phyloP scores from a whole-genome alignment of 2,113 vertebrate genomes.

The Lonchura striata region DNA sequence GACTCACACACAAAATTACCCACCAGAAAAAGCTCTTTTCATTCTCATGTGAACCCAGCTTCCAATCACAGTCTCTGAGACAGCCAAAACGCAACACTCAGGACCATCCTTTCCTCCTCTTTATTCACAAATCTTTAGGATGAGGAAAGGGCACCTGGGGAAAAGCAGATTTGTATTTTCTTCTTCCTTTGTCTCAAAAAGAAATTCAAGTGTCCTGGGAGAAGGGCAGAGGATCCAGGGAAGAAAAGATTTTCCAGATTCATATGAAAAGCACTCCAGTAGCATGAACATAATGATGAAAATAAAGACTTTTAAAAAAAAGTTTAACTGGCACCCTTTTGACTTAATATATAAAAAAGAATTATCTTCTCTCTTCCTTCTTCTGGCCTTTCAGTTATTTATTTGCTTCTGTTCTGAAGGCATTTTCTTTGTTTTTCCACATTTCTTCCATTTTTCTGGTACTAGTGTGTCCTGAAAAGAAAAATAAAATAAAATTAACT shows the following conservation, averaged over 20 bases:
- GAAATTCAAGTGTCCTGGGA: slow-evolving; percentile 13
- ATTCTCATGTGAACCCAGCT: neutral
- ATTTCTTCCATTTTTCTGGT: slow-evolving; percentile 51
- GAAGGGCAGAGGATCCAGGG: neutral
- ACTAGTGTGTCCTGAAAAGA: slow-evolving; percentile 73
- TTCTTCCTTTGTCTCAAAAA: slow-evolving; percentile 46
- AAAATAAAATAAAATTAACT: slow-evolving; percentile 44
- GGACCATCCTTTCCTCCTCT: slow-evolving; percentile 34
- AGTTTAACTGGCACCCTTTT: slow-evolving; percentile 44
- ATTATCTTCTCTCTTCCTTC: slow-evolving; percentile 14
- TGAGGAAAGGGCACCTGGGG: neutral
- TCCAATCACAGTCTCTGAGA: neutral
- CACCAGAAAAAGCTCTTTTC: slow-evolving; percentile 5
- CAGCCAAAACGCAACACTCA: neutral
- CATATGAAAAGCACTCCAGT: slow-evolving; percentile 40
- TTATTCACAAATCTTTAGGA: slow-evolving; percentile 46
- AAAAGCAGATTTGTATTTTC: neutral
- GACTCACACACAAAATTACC: neutral
- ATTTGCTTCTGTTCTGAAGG: slow-evolving; percentile 32
- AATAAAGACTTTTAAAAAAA: slow-evolving; percentile 17
- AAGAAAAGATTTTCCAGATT: neutral
- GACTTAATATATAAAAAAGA: slow-evolving; percentile 24
- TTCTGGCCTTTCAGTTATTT: slow-evolving; percentile 51
- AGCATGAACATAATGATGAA: slow-evolving; percentile 32
- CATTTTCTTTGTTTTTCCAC: slow-evolving; percentile 32